Percentiles rank a stretch among this genome's conserved stretches.
These are phyloP conservation scores for Melopsittacus undulatus DNA, from an alignment of 2,797 vertebrate genomes.

Conservation along the genomic window DNA sequence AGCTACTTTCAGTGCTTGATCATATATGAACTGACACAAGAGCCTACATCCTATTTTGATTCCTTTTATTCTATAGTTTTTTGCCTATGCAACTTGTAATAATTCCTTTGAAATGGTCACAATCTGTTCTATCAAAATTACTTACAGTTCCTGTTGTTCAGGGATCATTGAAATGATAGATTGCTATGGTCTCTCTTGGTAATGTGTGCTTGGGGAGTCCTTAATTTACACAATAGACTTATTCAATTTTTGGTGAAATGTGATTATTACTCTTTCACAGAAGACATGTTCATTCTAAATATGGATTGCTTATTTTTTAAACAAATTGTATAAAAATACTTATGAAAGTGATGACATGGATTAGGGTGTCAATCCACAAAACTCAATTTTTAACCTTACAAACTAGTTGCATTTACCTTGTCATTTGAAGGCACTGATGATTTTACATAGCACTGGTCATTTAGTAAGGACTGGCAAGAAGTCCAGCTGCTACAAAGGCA, in stretches of 20 bases:
- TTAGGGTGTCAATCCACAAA: not conserved
- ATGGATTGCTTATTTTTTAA: not conserved
- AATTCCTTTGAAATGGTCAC: slow-evolving; percentile 70
- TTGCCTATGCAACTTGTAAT: slow-evolving; percentile 31
- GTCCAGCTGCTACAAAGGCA: not conserved
- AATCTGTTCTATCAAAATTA: slow-evolving; percentile 62
- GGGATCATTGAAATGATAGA: slow-evolving; percentile 71
- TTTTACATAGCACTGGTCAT: not conserved
- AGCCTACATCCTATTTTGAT: not conserved
- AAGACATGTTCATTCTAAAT: not conserved
- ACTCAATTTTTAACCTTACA: not conserved
- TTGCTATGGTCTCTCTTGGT: slow-evolving; percentile 39
- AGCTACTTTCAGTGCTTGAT: not conserved
- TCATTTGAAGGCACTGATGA: not conserved
- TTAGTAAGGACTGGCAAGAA: not conserved
- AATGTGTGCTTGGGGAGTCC: slow-evolving; percentile 68
- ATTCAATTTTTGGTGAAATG: slow-evolving; percentile 65
- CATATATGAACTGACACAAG: not conserved
- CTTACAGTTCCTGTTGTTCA: slow-evolving; percentile 63
- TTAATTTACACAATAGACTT: slow-evolving; percentile 72
- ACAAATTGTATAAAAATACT: not conserved
- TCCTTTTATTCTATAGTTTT: slow-evolving; percentile 25
- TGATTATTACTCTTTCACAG: slow-evolving; percentile 40
- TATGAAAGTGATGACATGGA: not conserved
- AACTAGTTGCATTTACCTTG: not conserved